These are phyloP conservation scores for Dasypolia templi DNA, from an alignment of 2,888 invertebrate species.

Conservation along the genomic window DNA sequence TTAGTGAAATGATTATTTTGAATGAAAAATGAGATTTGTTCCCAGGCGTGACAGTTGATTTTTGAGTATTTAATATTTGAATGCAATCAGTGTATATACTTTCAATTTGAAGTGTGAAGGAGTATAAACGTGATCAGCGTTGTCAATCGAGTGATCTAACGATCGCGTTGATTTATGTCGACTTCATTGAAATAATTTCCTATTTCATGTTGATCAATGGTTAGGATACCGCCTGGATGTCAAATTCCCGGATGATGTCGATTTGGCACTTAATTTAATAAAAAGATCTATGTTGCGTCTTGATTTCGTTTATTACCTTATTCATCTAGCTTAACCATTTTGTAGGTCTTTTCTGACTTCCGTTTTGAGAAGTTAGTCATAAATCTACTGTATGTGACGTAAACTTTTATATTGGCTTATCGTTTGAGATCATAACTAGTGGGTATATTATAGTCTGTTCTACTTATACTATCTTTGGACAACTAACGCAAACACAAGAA, in stretches of 20 bases:
- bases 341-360: slow-evolving; percentile 1
- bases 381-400: slow-evolving; percentile 12
- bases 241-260: slow-evolving; percentile 51
- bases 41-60: background rate
- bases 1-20: background rate
- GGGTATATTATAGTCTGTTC: background rate
- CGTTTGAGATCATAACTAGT: background rate
- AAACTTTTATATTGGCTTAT: background rate
- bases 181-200: slow-evolving; percentile 56
- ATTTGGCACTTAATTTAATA: slow-evolving; percentile 20
- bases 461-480: background rate
- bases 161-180: slow-evolving; percentile 59
- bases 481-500: background rate
- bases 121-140: slow-evolving; percentile 51
- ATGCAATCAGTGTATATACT: slow-evolving; percentile 36
- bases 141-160: slow-evolving; percentile 62
- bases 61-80: background rate
- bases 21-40: background rate
- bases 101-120: slow-evolving; percentile 57
- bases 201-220: slow-evolving; percentile 27
- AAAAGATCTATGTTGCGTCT: background rate
- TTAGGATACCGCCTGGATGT: slow-evolving; percentile 16
- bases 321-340: background rate
- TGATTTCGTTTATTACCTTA: slow-evolving; percentile 28
- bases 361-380: slow-evolving; percentile 15